These are phyloP conservation scores for Poecilia velifera DNA, from an alignment of 2,797 vertebrate species.

Conservation along the genomic window DNA sequence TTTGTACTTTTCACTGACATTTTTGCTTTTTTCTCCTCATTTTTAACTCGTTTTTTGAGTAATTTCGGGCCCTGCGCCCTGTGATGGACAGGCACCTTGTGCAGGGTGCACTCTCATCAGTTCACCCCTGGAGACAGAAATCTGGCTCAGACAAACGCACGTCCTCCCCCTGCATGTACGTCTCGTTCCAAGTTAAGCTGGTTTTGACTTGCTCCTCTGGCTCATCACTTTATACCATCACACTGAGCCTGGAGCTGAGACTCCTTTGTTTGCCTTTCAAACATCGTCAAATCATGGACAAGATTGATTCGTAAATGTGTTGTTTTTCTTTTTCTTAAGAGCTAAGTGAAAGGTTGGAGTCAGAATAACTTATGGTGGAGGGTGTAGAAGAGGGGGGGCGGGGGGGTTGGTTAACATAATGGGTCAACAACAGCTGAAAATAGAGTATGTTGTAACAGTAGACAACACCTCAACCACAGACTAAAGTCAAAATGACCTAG, in stretches of 20 bases:
- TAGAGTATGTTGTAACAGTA: neutral
- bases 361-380: neutral
- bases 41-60: neutral
- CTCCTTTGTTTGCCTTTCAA: neutral
- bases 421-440: slow-evolving; percentile 7
- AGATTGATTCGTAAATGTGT: too few species aligned
- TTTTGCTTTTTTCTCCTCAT: neutral
- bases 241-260: neutral
- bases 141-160: neutral
- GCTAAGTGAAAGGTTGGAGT: neutral
- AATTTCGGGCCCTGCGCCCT: neutral
- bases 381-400: neutral
- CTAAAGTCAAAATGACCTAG: neutral
- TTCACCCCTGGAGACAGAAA: neutral
- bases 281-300: neutral
- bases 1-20: neutral
- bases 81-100: neutral
- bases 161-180: neutral
- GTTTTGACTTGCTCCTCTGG: neutral
- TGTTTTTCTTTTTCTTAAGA: neutral
- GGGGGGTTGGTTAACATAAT: neutral
- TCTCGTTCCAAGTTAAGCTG: neutral
- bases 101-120: neutral
- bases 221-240: neutral
- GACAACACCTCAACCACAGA: neutral